These are phyloP conservation scores for Oscheius myriophilus DNA, from an alignment of 2,888 invertebrate species.

Conservation along the genomic window DNA sequence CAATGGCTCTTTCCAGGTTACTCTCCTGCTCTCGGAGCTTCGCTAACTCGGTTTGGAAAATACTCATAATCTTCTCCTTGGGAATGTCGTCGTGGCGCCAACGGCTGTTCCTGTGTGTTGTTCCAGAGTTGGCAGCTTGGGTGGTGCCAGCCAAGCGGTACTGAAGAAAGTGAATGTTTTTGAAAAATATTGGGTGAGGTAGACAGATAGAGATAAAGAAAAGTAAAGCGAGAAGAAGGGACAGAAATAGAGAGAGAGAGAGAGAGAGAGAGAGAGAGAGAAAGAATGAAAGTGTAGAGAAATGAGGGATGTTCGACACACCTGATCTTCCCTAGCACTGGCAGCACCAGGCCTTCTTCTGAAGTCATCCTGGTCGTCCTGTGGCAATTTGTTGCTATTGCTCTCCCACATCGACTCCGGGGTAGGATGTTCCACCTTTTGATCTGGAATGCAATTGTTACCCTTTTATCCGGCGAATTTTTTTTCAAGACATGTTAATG, in stretches of 20 bases:
- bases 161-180: conserved; percentile 13
- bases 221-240: neutral
- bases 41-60: conserved; percentile 92
- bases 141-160: conserved; percentile 41
- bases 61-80: conserved; percentile 91
- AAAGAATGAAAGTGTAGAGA: too few relatives aligned
- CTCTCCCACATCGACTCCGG: conserved; percentile 60
- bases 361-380: conserved; percentile 26
- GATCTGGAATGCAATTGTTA: conserved; percentile 31
- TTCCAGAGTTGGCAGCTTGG: conserved; percentile 37
- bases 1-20: conserved; percentile 47
- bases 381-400: conserved; percentile 30
- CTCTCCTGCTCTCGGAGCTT: conserved; percentile 82
- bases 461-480: neutral
- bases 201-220: neutral
- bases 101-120: conserved; percentile 73
- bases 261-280: neutral
- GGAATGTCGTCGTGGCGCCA: conserved; percentile 93
- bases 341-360: conserved; percentile 7
- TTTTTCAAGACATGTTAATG: neutral
- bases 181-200: neutral
- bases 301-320: neutral
- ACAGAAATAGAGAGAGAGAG: too few relatives aligned
- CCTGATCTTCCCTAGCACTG: conserved; percentile 51
- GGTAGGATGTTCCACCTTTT: conserved; percentile 65